phyloP scores from a whole-genome alignment of 2,797 vertebrate species.

The Heteromormyrus szaboi region DNA sequence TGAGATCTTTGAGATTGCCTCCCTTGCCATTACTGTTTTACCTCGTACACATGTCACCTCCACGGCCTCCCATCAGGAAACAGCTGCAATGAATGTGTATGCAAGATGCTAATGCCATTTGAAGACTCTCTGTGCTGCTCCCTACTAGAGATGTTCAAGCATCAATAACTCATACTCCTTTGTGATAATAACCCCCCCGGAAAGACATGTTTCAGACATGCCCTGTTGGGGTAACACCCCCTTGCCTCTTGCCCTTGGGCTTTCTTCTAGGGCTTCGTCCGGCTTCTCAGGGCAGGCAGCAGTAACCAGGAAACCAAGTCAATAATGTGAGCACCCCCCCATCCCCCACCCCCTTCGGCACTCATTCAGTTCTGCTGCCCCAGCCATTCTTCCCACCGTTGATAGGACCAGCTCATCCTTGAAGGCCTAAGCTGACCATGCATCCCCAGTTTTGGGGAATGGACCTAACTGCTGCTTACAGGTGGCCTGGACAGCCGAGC shows the following conservation, averaged over 20 bases:
- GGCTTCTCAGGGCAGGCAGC: constrained; percentile 59
- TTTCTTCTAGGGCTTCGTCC: constrained; percentile 25
- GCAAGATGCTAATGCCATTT: not conserved
- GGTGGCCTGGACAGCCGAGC: constrained; percentile 41
- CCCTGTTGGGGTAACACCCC: not conserved
- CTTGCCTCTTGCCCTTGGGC: not conserved
- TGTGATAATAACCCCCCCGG: not conserved
- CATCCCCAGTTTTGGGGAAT: constrained; percentile 64
- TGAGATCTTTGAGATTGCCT: not conserved
- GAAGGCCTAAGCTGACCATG: constrained; percentile 60
- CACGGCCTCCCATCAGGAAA: not conserved
- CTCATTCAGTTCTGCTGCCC: constrained; percentile 35
- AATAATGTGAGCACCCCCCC: constrained; percentile 28
- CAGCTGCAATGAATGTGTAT: not conserved
- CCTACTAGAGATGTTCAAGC: not conserved
- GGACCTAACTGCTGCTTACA: constrained; percentile 51
- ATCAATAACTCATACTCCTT: not conserved
- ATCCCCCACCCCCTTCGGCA: constrained; percentile 3
- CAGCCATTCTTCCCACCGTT: not conserved
- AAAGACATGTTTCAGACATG: not conserved
- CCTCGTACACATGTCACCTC: not conserved
- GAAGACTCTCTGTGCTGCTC: not conserved
- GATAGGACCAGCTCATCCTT: constrained; percentile 46
- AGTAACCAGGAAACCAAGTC: constrained; percentile 54
- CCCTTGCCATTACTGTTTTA: not conserved